Evolutionary conservation across 2,797 vertebrate species (phyloP), one percentile per base, ranked within the genome.

Genomic region (Eremophila alpestris): DNA sequence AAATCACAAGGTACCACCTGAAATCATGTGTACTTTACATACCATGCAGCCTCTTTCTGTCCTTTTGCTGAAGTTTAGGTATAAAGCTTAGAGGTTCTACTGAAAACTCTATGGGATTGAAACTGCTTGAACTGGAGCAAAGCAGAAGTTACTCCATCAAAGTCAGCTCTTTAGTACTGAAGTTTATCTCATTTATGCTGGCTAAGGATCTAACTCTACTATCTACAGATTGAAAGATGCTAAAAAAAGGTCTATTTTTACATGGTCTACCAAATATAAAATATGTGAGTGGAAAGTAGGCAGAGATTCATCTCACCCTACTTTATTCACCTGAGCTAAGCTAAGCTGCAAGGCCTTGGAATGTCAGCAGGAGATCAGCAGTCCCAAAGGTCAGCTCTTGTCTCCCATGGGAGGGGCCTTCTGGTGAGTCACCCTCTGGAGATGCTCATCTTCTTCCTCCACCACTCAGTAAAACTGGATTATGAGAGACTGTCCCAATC

Each of bases 251-350:
- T 13, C 49, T 93, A 38, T 86, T 93, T 88, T 87, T 58, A 51
- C 64, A 74, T 20, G 52, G 29, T 68, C 71, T 84, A 60, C 80
- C 54, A 91, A 90, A 88, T 86, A 84, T 73, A 94, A 93, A 91
- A 46, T n/a, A 77, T 19, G 82, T 38, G 83, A 91, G 22, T 83
- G 77, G 89, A 91, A 91, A 0, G 2, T 59, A 88, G 91, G 69
- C 74, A 81, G 85, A 81, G 62, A 86, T 52, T 88, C 49, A 78
- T 93, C 85, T 75, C 93, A 88, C 51, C 87, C 94, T 90, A 91
- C 51, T 90, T 95, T 91, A 88, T 81, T 90, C 87, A 96, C 94
- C 93, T 91, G 60, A 67, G 81, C 48, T 58, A 52, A 48, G 64
- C 40, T 45, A 60, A 41, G 63, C 90, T 71, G 45, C 0, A 2